A percentile compares a stretch with the other conserved stretches of the same genome.
Evolutionary conservation across 2,888 invertebrate species (phyloP).

Genomic region (Gonocerus acuteangulatus): DNA sequence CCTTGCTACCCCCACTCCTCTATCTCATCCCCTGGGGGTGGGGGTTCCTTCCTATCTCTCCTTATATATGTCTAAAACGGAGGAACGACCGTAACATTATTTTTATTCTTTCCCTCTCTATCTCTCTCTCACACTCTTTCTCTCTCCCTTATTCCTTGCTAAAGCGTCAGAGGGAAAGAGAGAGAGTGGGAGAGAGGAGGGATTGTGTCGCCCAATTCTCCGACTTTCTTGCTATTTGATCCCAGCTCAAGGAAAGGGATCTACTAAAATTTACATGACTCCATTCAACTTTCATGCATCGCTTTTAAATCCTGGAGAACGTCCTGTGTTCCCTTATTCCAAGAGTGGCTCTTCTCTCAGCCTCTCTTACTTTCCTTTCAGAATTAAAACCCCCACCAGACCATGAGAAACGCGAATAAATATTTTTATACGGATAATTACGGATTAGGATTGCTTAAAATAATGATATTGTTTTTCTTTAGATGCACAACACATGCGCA

Average conservation of each 20-base stretch:
- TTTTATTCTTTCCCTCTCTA: conserved; percentile 1
- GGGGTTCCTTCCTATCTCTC: not conserved
- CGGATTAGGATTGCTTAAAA: no score
- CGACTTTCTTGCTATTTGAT: not conserved
- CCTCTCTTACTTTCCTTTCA: no score
- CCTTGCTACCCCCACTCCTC: not conserved
- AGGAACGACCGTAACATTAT: conserved; percentile 15
- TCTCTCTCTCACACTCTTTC: not conserved
- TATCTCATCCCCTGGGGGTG: not conserved
- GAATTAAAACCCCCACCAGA: no score
- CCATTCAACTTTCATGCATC: conserved; percentile 18
- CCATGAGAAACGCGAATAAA: no score
- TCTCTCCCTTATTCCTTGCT: not conserved
- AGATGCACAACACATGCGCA: no score
- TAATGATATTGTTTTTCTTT: no score
- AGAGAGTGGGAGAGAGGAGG: no score
- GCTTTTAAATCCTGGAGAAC: not conserved
- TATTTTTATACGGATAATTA: no score
- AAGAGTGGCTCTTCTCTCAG: no score
- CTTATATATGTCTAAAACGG: conserved; percentile 17
- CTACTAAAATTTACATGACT: conserved; percentile 2
- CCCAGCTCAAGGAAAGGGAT: not conserved
- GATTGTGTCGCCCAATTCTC: conserved; percentile 5
- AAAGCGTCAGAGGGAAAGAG: no score
- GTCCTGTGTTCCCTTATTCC: no score